Conservation (phyloP, 2,888 invertebrate genomes). For the Nemapogon koenigi region DNA sequence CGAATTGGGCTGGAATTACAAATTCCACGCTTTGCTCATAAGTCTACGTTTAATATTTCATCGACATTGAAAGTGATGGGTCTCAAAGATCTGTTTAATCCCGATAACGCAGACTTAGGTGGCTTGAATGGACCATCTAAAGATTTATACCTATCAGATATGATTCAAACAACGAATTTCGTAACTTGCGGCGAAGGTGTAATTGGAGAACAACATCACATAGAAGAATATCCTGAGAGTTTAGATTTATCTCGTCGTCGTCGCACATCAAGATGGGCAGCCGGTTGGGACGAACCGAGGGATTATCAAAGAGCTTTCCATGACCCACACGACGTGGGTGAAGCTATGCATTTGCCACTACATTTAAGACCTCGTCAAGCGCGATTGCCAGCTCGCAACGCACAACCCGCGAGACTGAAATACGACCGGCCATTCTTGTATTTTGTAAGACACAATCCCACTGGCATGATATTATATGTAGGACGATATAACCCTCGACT, state of each 20-base stretch:
- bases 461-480: constrained; percentile 88
- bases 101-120: constrained; percentile 79
- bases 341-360: constrained; percentile 67
- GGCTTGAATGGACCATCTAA: constrained; percentile 82
- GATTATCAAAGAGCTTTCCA: constrained; percentile 74
- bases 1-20: constrained; percentile 81
- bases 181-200: constrained; percentile 81
- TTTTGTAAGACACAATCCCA: constrained; percentile 88
- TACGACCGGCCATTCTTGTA: constrained; percentile 90
- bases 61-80: constrained; percentile 82
- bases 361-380: constrained; percentile 76
- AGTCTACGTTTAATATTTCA: constrained; percentile 83
- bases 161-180: constrained; percentile 84
- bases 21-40: constrained; percentile 83
- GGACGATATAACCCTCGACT: constrained; percentile 87
- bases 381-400: constrained; percentile 70
- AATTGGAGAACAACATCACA: constrained; percentile 77
- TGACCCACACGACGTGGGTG: constrained; percentile 65
- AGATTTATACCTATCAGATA: constrained; percentile 83
- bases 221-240: constrained; percentile 81
- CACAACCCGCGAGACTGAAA: constrained; percentile 72
- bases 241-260: constrained; percentile 43
- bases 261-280: constrained; percentile 52
- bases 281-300: constrained; percentile 60
- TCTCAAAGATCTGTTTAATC: constrained; percentile 77